These are phyloP conservation scores for Anthoscopus minutus DNA, from an alignment of 2,113 vertebrate species.

Conservation along the genomic window DNA sequence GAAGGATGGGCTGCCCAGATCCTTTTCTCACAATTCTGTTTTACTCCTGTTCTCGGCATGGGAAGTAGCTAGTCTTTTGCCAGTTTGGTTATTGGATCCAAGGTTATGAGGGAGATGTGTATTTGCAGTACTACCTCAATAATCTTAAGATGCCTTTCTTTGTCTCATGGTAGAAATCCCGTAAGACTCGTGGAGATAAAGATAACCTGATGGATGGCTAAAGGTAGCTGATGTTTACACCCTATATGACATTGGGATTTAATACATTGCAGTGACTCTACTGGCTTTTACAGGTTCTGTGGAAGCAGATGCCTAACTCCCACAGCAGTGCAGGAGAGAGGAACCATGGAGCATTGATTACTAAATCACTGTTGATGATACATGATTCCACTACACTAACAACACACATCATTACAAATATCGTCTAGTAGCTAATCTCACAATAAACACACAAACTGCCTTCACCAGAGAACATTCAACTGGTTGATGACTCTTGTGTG, in stretches of 20 bases:
- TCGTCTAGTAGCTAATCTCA: not conserved
- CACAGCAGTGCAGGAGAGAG: not conserved
- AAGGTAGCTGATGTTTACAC: not conserved
- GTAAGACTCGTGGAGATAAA: not conserved
- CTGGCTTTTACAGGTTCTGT: not conserved
- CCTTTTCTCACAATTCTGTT: not conserved
- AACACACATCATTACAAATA: not conserved
- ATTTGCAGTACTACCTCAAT: not conserved
- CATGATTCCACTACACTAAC: not conserved
- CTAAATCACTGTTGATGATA: not conserved
- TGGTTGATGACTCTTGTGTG: not conserved
- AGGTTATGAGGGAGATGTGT: not conserved
- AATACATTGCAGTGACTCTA: not conserved
- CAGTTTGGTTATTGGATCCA: not conserved
- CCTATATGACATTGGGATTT: not conserved
- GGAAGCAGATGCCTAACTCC: not conserved
- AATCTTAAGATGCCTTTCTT: not conserved
- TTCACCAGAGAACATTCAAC: not conserved
- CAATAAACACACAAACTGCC: not conserved
- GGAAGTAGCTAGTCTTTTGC: not conserved
- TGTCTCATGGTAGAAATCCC: not conserved
- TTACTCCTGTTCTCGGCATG: not conserved
- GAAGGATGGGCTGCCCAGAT: not conserved
- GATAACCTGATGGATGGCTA: not conserved
- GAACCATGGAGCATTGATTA: not conserved